Percentiles rank a stretch among this genome's conserved stretches.
Evolutionary conservation across 2,797 vertebrate species (phyloP).

Genomic region (Xiphorhynchus erythropygius): DNA sequence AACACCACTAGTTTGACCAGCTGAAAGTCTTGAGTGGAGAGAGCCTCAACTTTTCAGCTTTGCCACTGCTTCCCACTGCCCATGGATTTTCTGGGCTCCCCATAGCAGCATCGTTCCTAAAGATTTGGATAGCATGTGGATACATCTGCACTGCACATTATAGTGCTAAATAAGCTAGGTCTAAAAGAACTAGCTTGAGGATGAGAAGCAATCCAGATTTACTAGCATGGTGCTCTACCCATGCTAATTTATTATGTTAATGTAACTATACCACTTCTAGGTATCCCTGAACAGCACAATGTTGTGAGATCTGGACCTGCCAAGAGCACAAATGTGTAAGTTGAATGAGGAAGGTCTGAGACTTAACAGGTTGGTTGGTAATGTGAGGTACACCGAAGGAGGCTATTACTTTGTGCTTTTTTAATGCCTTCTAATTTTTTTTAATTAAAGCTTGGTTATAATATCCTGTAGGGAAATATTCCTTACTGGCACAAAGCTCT

Average conservation of each 20-base stretch:
- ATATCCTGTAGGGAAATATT: constrained; percentile 39
- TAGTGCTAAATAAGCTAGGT: not conserved
- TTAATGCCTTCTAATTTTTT: constrained; percentile 68
- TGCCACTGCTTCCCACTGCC: not conserved
- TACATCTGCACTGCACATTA: not conserved
- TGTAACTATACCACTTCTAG: not conserved
- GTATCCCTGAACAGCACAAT: not conserved
- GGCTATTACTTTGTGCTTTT: constrained; percentile 54
- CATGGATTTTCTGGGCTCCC: not conserved
- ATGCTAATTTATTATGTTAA: constrained; percentile 27
- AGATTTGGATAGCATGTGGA: not conserved
- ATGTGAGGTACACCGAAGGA: constrained; percentile 44
- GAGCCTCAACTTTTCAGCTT: not conserved
- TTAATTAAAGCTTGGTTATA: constrained; percentile 56
- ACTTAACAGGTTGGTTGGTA: constrained; percentile 36
- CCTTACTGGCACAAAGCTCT: constrained; percentile 18
- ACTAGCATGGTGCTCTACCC: constrained; percentile 16
- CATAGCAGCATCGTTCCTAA: not conserved
- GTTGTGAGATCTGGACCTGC: not conserved
- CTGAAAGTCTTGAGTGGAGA: not conserved
- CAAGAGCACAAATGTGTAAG: constrained; percentile 9
- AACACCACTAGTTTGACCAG: not conserved
- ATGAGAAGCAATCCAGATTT: constrained; percentile 1
- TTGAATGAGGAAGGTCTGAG: constrained; percentile 29
- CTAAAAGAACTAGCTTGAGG: constrained; percentile 48